Evolutionary conservation across 2,797 vertebrate genomes (phyloP).

Genomic region (Trachops cirrhosus): DNA sequence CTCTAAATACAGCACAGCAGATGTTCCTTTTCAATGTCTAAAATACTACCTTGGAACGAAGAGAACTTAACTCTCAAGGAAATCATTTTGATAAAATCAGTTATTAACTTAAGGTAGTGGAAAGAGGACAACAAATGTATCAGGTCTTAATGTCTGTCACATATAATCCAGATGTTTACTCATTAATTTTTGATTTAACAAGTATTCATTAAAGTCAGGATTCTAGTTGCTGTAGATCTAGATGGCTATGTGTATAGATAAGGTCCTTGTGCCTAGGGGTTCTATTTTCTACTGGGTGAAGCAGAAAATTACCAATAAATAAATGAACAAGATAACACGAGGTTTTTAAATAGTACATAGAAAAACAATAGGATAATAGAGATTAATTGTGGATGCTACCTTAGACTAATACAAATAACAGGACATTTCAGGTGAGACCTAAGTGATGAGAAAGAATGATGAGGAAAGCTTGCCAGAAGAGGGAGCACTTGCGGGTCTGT

Average conservation of each 20-base stretch:
- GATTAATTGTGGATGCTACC: not conserved
- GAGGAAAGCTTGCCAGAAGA: not conserved
- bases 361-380: not conserved
- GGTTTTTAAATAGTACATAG: not conserved
- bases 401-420: not conserved
- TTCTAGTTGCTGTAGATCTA: not conserved
- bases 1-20: not conserved
- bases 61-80: not conserved
- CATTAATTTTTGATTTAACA: not conserved
- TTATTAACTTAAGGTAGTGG: not conserved
- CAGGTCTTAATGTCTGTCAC: not conserved
- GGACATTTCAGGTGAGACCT: not conserved
- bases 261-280: not conserved
- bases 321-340: not conserved
- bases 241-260: not conserved
- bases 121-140: not conserved
- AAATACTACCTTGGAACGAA: not conserved
- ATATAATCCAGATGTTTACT: not conserved
- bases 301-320: not conserved
- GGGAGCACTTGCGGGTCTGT: rapidly evolving
- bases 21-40: not conserved
- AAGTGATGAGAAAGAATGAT: not conserved
- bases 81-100: not conserved
- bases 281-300: not conserved
- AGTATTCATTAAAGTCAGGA: not conserved